A percentile compares a stretch with the other conserved stretches of the same genome.
phyloP scores from a whole-genome alignment of 2,888 invertebrate species.

The Leptinotarsa rubiginosa region DNA sequence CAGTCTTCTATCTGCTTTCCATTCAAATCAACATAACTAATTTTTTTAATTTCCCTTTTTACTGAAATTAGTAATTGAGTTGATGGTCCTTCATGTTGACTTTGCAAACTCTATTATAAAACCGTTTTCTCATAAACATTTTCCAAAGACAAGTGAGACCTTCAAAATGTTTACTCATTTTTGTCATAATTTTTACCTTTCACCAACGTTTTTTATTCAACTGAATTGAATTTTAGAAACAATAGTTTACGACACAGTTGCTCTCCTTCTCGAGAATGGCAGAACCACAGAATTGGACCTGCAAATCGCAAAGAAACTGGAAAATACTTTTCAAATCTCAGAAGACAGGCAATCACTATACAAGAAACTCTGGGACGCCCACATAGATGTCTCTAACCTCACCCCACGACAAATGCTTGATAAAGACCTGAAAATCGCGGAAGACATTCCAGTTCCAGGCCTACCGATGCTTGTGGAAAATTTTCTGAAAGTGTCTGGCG shows the following conservation, averaged over 20 bases:
- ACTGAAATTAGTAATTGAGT: too few relatives aligned
- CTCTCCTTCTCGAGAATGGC: constrained; percentile 76
- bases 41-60: too few relatives aligned
- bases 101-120: too few relatives aligned
- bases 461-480: constrained; percentile 75
- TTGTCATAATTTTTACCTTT: too few relatives aligned
- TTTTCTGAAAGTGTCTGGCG: constrained; percentile 68
- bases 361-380: constrained; percentile 72
- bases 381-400: constrained; percentile 76
- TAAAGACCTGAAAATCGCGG: constrained; percentile 81
- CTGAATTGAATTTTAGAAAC: constrained; percentile 71
- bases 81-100: too few relatives aligned
- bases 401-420: constrained; percentile 76
- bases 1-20: too few relatives aligned
- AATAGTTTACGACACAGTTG: constrained; percentile 85
- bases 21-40: too few relatives aligned
- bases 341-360: constrained; percentile 67
- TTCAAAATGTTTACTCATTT: too few relatives aligned
- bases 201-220: too few relatives aligned
- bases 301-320: constrained; percentile 71
- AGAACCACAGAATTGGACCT: constrained; percentile 77
- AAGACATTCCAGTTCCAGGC: constrained; percentile 68
- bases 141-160: too few relatives aligned
- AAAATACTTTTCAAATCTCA: constrained; percentile 67
- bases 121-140: too few relatives aligned